Conservation (phyloP, 2,113 vertebrate genomes). For the Camelus bactrianus region DNA sequence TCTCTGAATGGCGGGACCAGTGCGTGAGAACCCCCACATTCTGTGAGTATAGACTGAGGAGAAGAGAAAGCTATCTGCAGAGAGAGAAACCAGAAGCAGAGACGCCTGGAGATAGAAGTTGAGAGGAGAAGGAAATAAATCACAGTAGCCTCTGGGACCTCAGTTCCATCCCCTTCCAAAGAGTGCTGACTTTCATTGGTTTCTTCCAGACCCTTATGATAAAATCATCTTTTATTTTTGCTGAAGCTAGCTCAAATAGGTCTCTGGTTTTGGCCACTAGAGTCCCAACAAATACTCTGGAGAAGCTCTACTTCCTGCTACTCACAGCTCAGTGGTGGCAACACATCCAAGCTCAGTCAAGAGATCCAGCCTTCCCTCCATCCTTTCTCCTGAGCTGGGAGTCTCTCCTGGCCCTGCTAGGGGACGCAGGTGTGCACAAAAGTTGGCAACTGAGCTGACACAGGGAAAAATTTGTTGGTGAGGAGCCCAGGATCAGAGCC, state of each 20-base stretch:
- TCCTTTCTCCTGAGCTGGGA: neutral
- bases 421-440: neutral
- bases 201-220: neutral
- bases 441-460: conserved; percentile 31
- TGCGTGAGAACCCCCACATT: neutral
- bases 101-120: neutral
- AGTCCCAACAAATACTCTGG: neutral
- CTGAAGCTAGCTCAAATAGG: neutral
- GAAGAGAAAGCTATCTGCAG: neutral
- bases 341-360: neutral
- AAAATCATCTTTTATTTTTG: neutral
- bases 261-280: neutral
- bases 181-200: neutral
- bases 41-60: neutral
- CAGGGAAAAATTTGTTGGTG: conserved; percentile 45
- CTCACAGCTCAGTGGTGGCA: neutral
- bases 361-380: neutral
- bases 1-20: neutral
- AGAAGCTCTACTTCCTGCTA: neutral
- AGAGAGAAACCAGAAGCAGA: neutral
- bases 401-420: neutral
- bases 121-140: neutral
- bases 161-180: neutral
- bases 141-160: neutral
- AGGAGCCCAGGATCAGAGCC: conserved; percentile 30